Evolutionary conservation across 2,888 invertebrate genomes (phyloP).

Genomic region (Dolichopus griseipennis): DNA sequence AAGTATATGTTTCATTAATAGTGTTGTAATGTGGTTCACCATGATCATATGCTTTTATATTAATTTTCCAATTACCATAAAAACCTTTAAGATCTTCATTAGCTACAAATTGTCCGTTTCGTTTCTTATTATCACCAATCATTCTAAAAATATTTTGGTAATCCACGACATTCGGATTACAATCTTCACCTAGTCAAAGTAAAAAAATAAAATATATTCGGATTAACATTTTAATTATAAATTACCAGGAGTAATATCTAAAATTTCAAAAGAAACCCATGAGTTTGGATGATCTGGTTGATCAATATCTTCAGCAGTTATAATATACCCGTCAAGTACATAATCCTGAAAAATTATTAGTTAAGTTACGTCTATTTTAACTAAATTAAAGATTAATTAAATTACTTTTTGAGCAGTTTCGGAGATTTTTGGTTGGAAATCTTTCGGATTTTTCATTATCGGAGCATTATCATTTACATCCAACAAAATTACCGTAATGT

Average conservation of each 20-base stretch:
- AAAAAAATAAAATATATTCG: no score
- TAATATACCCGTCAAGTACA: constrained; percentile 25
- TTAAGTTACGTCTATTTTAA: neutral
- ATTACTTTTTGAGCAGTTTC: constrained; percentile 29
- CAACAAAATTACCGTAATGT: constrained; percentile 35
- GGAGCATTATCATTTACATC: constrained; percentile 58
- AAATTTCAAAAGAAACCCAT: constrained; percentile 46
- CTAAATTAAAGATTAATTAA: neutral
- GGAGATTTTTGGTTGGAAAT: constrained; percentile 26
- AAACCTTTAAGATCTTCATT: constrained; percentile 45
- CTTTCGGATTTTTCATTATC: constrained; percentile 36
- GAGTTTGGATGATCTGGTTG: constrained; percentile 49
- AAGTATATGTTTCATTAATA: constrained; percentile 42
- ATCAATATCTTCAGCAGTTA: constrained; percentile 49
- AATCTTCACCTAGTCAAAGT: neutral
- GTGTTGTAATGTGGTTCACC: constrained; percentile 39
- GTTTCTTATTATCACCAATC: constrained; percentile 34
- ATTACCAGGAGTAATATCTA: constrained; percentile 32
- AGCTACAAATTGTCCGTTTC: constrained; percentile 45
- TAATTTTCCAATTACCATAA: constrained; percentile 51
- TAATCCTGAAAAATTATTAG: constrained; percentile 9
- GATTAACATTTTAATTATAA: no score
- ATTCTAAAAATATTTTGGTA: constrained; percentile 35
- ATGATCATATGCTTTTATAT: constrained; percentile 51
- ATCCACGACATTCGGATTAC: constrained; percentile 25